Percentiles rank a stretch among this genome's conserved stretches.
These are phyloP conservation scores for Pharmacophagus antenor DNA, from an alignment of 2,888 invertebrate genomes.

Conservation along the genomic window DNA sequence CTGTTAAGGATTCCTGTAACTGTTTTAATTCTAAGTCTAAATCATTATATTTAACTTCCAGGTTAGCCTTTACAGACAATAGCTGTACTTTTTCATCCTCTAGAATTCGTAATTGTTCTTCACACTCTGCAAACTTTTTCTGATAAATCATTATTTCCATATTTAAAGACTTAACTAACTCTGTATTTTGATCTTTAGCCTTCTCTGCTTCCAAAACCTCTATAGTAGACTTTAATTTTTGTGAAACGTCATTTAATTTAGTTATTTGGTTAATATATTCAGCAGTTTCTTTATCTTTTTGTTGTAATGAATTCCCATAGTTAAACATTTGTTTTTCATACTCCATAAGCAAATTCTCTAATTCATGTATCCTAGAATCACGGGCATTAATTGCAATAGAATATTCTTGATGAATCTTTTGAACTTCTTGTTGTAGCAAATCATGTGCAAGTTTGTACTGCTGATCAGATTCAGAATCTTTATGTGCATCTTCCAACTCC, in stretches of 20 bases:
- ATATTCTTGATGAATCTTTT: slow-evolving; percentile 64
- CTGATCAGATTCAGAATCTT: slow-evolving; percentile 52
- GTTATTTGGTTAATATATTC: slow-evolving; percentile 78
- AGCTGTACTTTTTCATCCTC: slow-evolving; percentile 72
- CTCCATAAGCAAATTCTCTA: slow-evolving; percentile 71
- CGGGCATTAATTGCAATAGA: slow-evolving; percentile 56
- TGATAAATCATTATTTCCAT: slow-evolving; percentile 73
- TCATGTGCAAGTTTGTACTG: slow-evolving; percentile 55
- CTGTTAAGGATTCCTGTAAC: slow-evolving; percentile 64
- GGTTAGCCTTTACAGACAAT: slow-evolving; percentile 52
- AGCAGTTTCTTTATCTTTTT: slow-evolving; percentile 71
- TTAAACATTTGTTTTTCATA: slow-evolving; percentile 75
- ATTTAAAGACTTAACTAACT: slow-evolving; percentile 76
- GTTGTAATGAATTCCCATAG: slow-evolving; percentile 64
- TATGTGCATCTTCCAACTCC: slow-evolving; percentile 54
- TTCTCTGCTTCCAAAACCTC: slow-evolving; percentile 74
- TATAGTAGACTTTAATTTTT: slow-evolving; percentile 74
- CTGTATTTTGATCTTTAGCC: slow-evolving; percentile 72
- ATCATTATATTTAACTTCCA: slow-evolving; percentile 55
- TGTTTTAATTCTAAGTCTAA: slow-evolving; percentile 64
- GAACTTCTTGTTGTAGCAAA: slow-evolving; percentile 56
- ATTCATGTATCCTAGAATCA: slow-evolving; percentile 70
- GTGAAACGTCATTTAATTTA: slow-evolving; percentile 75
- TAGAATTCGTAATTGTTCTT: slow-evolving; percentile 60
- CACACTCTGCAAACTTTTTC: slow-evolving; percentile 62